These are phyloP conservation scores for Drosophila quasianomalipes DNA, from an alignment of 2,888 invertebrate genomes.

Conservation along the genomic window DNA sequence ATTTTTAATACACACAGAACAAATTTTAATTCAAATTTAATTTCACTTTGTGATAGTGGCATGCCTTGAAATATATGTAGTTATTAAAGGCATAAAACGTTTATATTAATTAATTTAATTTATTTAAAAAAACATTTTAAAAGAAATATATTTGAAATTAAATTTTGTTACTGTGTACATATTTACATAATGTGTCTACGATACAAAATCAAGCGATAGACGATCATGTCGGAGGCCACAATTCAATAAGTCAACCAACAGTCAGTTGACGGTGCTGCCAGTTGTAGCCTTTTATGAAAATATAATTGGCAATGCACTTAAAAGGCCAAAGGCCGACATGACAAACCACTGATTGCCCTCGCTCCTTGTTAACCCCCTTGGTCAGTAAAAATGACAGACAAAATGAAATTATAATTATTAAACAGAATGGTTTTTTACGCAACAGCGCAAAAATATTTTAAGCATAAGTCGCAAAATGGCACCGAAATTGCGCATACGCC, in stretches of 20 bases:
- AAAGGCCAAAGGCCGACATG: constrained; percentile 38
- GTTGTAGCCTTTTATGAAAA: constrained; percentile 49
- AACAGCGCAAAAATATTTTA: constrained; percentile 39
- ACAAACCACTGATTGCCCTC: constrained; percentile 9
- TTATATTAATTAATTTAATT: background rate
- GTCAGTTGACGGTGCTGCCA: constrained; percentile 6
- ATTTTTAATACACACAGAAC: background rate
- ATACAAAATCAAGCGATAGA: constrained; percentile 19
- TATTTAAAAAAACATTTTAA: background rate
- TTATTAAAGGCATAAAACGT: background rate
- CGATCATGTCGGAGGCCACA: constrained; percentile 41
- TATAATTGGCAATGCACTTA: constrained; percentile 55
- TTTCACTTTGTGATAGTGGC: background rate
- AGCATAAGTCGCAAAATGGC: constrained; percentile 34
- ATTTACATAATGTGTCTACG: background rate
- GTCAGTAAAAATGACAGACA: constrained; percentile 32
- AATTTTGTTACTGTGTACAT: background rate
- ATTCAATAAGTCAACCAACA: constrained; percentile 60
- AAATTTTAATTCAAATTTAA: background rate
- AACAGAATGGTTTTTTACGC: constrained; percentile 47
- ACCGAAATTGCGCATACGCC: constrained; percentile 62
- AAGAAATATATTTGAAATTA: too few relatives aligned
- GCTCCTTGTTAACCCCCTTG: background rate
- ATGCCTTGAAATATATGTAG: background rate
- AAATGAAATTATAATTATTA: constrained; percentile 65